These are phyloP conservation scores for Melanotaenia pygmaea DNA, from an alignment of 2,797 vertebrate species.

Conservation along the genomic window DNA sequence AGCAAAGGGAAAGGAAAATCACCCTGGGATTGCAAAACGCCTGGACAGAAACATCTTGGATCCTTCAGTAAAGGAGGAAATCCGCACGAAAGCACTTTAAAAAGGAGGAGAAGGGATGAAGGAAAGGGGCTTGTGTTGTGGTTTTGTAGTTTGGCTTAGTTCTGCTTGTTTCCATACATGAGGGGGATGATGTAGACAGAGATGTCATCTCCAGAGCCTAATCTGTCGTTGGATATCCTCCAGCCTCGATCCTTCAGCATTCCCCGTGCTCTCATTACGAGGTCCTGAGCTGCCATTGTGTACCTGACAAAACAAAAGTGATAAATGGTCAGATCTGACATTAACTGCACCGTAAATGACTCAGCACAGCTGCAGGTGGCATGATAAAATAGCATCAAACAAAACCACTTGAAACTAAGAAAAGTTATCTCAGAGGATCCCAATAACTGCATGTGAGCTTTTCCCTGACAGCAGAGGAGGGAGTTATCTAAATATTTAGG, in stretches of 20 bases:
- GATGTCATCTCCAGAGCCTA: slow-evolving; percentile 98
- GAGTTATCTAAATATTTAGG: slow-evolving; percentile 46
- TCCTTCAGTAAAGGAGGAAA: slow-evolving; percentile 34
- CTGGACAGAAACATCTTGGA: slow-evolving; percentile 19
- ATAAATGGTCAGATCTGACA: background rate
- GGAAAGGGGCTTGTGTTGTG: slow-evolving; percentile 14
- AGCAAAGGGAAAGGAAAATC: slow-evolving; percentile 11
- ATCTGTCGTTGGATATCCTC: slow-evolving; percentile 93
- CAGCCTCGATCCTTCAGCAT: slow-evolving; percentile 95
- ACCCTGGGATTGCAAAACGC: slow-evolving; percentile 33
- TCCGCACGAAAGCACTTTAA: slow-evolving; percentile 55
- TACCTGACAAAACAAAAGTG: slow-evolving; percentile 82
- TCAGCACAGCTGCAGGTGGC: background rate
- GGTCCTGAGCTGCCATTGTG: slow-evolving; percentile 95
- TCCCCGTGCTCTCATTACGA: slow-evolving; percentile 95
- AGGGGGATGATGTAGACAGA: slow-evolving; percentile 97
- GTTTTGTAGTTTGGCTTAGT: slow-evolving; percentile 58
- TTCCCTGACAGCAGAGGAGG: slow-evolving; percentile 43
- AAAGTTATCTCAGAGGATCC: background rate
- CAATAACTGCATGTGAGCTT: background rate
- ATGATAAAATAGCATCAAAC: background rate
- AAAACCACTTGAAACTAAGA: background rate
- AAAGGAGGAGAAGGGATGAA: slow-evolving; percentile 25
- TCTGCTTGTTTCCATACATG: slow-evolving; percentile 88
- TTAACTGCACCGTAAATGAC: background rate